Evolutionary conservation across 2,888 invertebrate genomes (phyloP).

Genomic region (Napeogenes sylphis): DNA sequence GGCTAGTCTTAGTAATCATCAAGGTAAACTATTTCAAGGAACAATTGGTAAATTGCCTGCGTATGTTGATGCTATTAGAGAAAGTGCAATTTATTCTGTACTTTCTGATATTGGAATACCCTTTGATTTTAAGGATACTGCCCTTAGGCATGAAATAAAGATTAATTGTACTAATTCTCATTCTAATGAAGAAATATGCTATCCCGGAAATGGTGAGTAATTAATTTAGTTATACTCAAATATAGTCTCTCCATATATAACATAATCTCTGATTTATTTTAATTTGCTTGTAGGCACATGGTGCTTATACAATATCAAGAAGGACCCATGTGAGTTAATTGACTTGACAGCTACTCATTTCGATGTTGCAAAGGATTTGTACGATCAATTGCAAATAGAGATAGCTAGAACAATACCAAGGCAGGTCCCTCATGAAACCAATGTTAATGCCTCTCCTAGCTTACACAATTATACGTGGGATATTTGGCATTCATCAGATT

Average conservation of each 20-base stretch:
- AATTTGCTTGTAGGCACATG: conserved; percentile 43
- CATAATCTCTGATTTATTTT: background rate
- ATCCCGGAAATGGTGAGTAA: conserved; percentile 49
- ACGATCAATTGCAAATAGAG: conserved; percentile 41
- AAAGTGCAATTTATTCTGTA: conserved; percentile 45
- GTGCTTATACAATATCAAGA: conserved; percentile 58
- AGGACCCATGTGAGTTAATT: conserved; percentile 59
- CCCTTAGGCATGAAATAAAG: conserved; percentile 43
- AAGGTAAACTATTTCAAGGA: conserved; percentile 49
- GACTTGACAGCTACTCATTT: conserved; percentile 47
- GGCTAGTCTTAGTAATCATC: conserved; percentile 41
- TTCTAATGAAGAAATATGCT: conserved; percentile 38
- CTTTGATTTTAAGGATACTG: conserved; percentile 37
- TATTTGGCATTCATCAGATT: conserved; percentile 39
- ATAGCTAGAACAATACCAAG: conserved; percentile 46
- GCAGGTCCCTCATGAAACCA: conserved; percentile 42
- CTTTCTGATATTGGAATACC: conserved; percentile 41
- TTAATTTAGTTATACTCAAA: no score
- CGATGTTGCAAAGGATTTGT: conserved; percentile 44
- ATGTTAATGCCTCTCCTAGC: conserved; percentile 50
- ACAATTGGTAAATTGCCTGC: conserved; percentile 47
- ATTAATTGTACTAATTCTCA: conserved; percentile 40
- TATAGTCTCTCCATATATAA: no score
- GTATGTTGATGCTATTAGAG: conserved; percentile 45
- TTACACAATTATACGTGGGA: conserved; percentile 59